These are phyloP conservation scores for Stratiomys singularior DNA, from an alignment of 2,888 invertebrate genomes.

Conservation along the genomic window DNA sequence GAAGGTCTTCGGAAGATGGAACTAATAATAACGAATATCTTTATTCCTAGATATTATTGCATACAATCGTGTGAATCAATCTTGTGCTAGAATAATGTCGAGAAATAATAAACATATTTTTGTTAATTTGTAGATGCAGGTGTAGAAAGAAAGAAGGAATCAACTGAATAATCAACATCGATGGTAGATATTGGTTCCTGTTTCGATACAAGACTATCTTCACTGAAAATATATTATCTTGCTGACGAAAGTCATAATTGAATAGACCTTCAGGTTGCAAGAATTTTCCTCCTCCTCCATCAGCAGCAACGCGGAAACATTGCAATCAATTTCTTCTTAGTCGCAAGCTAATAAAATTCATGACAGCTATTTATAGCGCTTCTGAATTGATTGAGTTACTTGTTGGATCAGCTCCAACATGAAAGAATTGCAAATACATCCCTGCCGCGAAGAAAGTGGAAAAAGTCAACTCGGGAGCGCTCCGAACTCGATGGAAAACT, in stretches of 20 bases:
- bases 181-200: no score
- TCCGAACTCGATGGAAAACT: not conserved
- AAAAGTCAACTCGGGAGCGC: not conserved
- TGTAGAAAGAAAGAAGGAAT: no score
- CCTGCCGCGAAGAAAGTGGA: not conserved
- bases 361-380: constrained; percentile 16
- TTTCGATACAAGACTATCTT: no score
- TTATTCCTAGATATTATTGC: no score
- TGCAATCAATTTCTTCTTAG: constrained; percentile 7
- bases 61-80: no score
- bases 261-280: not conserved
- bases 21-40: no score
- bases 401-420: constrained; percentile 25
- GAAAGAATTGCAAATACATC: not conserved
- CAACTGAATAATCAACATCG: no score
- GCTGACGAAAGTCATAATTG: not conserved
- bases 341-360: constrained; percentile 6
- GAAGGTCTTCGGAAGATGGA: no score
- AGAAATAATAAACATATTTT: no score
- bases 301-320: not conserved
- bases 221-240: no score
- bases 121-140: no score
- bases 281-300: not conserved
- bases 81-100: no score
- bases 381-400: constrained; percentile 23